Percentiles rank a stretch among this genome's conserved stretches.
Evolutionary conservation across 2,113 vertebrate genomes (phyloP).

Genomic region (Tachycineta bicolor): DNA sequence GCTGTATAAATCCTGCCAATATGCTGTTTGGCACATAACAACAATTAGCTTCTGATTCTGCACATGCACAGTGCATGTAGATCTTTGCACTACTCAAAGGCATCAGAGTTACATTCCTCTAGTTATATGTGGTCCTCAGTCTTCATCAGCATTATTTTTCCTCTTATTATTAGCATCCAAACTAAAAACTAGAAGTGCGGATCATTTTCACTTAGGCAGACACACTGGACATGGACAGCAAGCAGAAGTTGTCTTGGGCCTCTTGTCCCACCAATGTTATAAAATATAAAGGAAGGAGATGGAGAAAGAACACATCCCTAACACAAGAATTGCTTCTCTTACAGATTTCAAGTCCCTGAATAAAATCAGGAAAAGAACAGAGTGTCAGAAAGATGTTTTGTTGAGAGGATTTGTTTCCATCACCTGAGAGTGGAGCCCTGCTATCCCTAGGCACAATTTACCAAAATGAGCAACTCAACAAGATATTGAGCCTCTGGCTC

Average conservation of each 20-base stretch:
- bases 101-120: neutral
- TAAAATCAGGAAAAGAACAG: neutral
- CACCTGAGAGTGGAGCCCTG: neutral
- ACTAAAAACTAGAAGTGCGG: neutral
- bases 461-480: neutral
- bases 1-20: constrained; percentile 54
- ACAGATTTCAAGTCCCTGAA: neutral
- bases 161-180: neutral
- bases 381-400: neutral
- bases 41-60: constrained; percentile 44
- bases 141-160: neutral
- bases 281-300: neutral
- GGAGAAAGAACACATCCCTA: neutral
- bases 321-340: neutral
- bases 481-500: neutral
- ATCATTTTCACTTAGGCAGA: neutral
- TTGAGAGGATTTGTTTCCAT: neutral
- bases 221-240: neutral
- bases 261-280: neutral
- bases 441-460: neutral
- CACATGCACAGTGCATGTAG: neutral
- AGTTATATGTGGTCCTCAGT: neutral
- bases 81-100: neutral
- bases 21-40: constrained; percentile 31
- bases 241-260: fast-evolving